Conservation (phyloP, 1,140 invertebrate species). For the Varroa destructor region DNA sequence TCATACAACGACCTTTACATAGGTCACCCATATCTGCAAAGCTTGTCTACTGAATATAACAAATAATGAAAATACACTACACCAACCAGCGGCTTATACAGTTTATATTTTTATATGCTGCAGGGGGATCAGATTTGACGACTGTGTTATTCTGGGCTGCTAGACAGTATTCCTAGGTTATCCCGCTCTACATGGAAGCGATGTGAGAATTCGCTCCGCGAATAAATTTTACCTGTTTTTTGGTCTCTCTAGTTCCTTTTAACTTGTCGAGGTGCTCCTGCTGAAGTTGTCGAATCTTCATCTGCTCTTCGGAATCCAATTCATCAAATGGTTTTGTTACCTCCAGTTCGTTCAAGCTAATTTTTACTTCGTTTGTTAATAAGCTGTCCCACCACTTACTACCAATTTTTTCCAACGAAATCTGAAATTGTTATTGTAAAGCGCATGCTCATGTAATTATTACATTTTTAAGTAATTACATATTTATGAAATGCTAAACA, state of each 20-base stretch:
- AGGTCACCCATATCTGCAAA: no score
- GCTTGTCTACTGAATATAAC: no score
- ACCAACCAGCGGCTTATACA: no score
- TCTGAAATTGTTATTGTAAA: not conserved
- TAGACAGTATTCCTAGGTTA: no score
- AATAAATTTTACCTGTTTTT: not conserved
- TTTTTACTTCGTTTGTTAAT: slow-evolving; percentile 16
- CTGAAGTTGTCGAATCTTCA: slow-evolving; percentile 2
- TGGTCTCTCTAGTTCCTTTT: not conserved
- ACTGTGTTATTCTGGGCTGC: no score
- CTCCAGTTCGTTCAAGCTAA: slow-evolving; percentile 8
- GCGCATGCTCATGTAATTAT: no score
- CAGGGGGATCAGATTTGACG: no score
- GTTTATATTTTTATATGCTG: no score
- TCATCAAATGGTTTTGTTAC: slow-evolving; percentile 6
- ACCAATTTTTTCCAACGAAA: slow-evolving; percentile 2
- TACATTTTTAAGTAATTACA: not conserved
- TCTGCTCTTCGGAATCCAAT: not conserved
- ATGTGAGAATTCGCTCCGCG: no score
- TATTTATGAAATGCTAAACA: not conserved
- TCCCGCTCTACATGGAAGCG: no score
- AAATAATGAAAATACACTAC: no score
- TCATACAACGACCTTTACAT: no score
- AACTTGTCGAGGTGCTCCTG: slow-evolving; percentile 5
- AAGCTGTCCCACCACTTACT: slow-evolving; percentile 17